Percentiles rank a stretch among this genome's conserved stretches.
These are phyloP conservation scores for Epinotia ramella DNA, from an alignment of 2,888 invertebrate species.

Conservation along the genomic window DNA sequence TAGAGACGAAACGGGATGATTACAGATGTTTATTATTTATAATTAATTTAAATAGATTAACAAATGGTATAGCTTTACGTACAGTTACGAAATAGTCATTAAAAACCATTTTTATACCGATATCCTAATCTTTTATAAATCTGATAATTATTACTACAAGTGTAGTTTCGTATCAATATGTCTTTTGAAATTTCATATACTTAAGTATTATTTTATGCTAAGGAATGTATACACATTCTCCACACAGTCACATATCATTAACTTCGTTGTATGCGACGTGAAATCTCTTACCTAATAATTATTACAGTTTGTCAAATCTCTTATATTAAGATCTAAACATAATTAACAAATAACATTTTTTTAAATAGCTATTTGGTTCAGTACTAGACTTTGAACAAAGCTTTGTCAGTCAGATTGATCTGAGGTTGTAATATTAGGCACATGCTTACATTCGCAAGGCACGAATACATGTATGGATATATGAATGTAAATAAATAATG, in stretches of 20 bases:
- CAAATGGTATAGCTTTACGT: background rate
- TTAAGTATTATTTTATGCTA: background rate
- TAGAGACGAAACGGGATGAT: background rate
- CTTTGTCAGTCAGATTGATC: slow-evolving; percentile 4
- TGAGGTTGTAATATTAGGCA: background rate
- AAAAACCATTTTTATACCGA: background rate
- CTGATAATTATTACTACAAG: background rate
- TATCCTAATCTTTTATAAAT: background rate
- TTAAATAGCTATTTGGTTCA: slow-evolving; percentile 53
- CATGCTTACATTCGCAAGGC: background rate
- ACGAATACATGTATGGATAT: background rate
- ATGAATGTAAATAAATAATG: background rate
- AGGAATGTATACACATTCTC: background rate
- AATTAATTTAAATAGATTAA: background rate
- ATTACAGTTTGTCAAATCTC: slow-evolving; percentile 11
- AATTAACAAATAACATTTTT: slow-evolving; percentile 49
- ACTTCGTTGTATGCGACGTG: slow-evolving; percentile 25
- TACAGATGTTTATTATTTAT: background rate
- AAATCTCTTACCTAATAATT: background rate
- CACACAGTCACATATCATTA: slow-evolving; percentile 10
- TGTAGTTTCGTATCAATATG: background rate
- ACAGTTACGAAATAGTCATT: background rate
- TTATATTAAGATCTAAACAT: slow-evolving; percentile 39
- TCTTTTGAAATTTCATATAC: background rate
- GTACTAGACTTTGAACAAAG: slow-evolving; percentile 41